phyloP scores from a whole-genome alignment of 1,140 invertebrate genomes.

The Helicoverpa armigera region DNA sequence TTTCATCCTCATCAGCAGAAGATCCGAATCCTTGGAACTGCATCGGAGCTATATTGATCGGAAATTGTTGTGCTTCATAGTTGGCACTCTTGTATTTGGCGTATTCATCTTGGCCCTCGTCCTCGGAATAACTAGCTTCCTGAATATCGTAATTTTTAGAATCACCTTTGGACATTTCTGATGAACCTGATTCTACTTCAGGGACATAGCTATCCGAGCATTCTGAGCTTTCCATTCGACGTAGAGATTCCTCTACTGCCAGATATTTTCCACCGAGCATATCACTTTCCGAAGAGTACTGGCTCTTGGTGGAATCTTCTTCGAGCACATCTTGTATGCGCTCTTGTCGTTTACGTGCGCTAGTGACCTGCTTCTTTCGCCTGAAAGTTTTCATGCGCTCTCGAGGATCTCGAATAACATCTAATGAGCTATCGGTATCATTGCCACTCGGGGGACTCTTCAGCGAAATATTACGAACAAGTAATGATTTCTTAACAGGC shows the following conservation, averaged over 20 bases:
- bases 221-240: conserved; percentile 87
- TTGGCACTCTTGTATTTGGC: conserved; percentile 73
- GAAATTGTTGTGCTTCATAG: conserved; percentile 78
- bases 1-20: conserved; percentile 88
- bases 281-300: conserved; percentile 86
- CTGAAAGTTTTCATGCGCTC: conserved; percentile 88
- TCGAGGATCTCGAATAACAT: conserved; percentile 88
- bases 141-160: conserved; percentile 84
- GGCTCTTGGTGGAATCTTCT: conserved; percentile 85
- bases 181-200: conserved; percentile 89
- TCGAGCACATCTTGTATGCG: conserved; percentile 87
- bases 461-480: conserved; percentile 84
- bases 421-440: conserved; percentile 90
- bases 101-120: conserved; percentile 84
- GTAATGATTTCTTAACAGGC: conserved; percentile 86
- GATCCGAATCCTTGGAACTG: conserved; percentile 88
- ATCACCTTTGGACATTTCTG: conserved; percentile 87
- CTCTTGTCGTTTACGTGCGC: conserved; percentile 86
- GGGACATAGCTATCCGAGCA: conserved; percentile 90
- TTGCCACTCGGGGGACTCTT: conserved; percentile 90
- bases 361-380: conserved; percentile 87
- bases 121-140: conserved; percentile 87
- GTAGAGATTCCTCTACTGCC: conserved; percentile 74
- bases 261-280: conserved; percentile 79
- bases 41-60: conserved; percentile 81